Conservation (phyloP, 2,797 vertebrate species). For the Potorous gilbertii region DNA sequence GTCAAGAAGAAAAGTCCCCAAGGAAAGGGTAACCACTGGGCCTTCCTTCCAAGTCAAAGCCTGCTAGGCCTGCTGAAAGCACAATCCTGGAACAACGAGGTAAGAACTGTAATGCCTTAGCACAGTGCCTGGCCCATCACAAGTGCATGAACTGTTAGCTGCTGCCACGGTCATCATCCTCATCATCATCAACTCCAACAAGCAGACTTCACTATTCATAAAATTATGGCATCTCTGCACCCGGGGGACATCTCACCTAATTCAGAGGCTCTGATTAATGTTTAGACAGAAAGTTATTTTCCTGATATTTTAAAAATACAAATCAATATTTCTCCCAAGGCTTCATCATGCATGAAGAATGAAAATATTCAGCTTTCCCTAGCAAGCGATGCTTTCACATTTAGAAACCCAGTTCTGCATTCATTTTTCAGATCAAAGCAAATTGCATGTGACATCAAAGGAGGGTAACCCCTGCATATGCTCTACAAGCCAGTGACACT, state of each 20-base stretch:
- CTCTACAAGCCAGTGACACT: neutral
- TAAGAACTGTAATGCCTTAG: neutral
- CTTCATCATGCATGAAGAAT: slow-evolving; percentile 38
- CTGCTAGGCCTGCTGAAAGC: slow-evolving; percentile 56
- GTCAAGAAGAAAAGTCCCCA: slow-evolving; percentile 57
- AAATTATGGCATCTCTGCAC: slow-evolving; percentile 52
- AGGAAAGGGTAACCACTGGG: slow-evolving; percentile 50
- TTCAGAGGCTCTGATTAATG: slow-evolving; percentile 65
- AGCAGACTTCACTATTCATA: slow-evolving; percentile 54
- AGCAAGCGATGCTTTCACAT: slow-evolving; percentile 33
- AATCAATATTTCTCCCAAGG: slow-evolving; percentile 62
- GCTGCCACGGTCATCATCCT: neutral
- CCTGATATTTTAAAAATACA: slow-evolving; percentile 67
- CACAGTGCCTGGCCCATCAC: neutral
- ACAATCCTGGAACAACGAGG: neutral
- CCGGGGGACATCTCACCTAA: slow-evolving; percentile 46
- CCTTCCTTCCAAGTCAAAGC: slow-evolving; percentile 16
- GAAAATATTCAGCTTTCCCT: slow-evolving; percentile 20
- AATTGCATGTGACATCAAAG: slow-evolving; percentile 36
- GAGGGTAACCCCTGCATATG: neutral
- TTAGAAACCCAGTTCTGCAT: slow-evolving; percentile 29
- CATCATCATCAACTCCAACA: slow-evolving; percentile 31
- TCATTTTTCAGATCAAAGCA: slow-evolving; percentile 53
- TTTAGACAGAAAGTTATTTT: slow-evolving; percentile 58
- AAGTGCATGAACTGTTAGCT: neutral